These are phyloP conservation scores for Lepidocyrtoides sp. DNA, from an alignment of 2,888 invertebrate species.

Conservation along the genomic window DNA sequence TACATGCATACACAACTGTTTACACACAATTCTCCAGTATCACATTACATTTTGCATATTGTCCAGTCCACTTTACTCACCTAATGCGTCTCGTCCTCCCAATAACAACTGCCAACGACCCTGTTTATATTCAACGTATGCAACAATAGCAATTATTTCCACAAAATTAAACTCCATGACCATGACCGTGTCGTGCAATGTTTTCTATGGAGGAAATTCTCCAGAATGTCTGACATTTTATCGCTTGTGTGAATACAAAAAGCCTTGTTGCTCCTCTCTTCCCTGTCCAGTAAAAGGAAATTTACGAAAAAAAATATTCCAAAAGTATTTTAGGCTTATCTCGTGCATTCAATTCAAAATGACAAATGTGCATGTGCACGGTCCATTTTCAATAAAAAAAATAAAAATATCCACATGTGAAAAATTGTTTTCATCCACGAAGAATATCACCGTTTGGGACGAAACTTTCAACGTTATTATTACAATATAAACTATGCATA, in stretches of 20 bases:
- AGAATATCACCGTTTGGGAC: neutral
- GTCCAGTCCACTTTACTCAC: neutral
- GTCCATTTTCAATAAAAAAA: constrained; percentile 69
- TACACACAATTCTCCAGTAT: constrained; percentile 16
- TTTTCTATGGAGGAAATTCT: constrained; percentile 52
- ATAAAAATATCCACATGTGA: constrained; percentile 36
- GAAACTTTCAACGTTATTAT: neutral
- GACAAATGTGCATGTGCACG: constrained; percentile 71
- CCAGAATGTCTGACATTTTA: constrained; percentile 43
- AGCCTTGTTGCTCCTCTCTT: constrained; percentile 60
- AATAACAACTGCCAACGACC: constrained; percentile 41
- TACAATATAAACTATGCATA: no score
- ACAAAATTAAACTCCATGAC: constrained; percentile 79
- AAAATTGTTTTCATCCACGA: constrained; percentile 14
- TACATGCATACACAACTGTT: neutral
- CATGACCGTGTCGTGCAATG: constrained; percentile 70
- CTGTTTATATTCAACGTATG: constrained; percentile 45
- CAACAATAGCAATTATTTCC: constrained; percentile 79
- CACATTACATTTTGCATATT: constrained; percentile 56
- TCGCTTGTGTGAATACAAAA: constrained; percentile 52
- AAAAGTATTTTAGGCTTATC: neutral
- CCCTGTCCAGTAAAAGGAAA: neutral
- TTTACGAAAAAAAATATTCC: neutral
- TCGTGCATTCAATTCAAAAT: constrained; percentile 47
- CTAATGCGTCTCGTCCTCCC: neutral